Evolutionary conservation across 2,797 vertebrate species (phyloP).

Genomic region (Gouania willdenowi): DNA sequence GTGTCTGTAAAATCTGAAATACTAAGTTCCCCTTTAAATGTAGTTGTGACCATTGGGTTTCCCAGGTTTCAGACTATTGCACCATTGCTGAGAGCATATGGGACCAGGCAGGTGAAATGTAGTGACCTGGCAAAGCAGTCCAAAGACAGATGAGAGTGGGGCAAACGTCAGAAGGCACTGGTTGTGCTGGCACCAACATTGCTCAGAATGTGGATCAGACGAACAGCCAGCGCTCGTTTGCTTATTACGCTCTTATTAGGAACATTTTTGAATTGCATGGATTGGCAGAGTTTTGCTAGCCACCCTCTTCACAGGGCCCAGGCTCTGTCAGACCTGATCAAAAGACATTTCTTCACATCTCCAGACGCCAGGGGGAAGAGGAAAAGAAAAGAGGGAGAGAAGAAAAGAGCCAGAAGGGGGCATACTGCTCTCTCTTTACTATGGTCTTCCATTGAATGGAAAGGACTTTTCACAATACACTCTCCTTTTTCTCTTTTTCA

Average conservation of each 20-base stretch:
- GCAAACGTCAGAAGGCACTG: constrained; percentile 61
- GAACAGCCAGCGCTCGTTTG: constrained; percentile 66
- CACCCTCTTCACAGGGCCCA: constrained; percentile 72
- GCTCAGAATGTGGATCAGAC: constrained; percentile 66
- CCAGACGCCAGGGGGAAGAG: constrained; percentile 69
- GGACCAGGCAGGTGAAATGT: constrained; percentile 62
- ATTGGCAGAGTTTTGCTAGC: constrained; percentile 70
- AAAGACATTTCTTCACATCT: constrained; percentile 81
- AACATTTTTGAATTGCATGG: constrained; percentile 72
- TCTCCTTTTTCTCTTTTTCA: constrained; percentile 59
- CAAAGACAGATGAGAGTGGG: constrained; percentile 49
- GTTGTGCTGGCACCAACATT: constrained; percentile 65
- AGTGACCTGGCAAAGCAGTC: constrained; percentile 61
- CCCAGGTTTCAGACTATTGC: constrained; percentile 44
- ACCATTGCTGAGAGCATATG: constrained; percentile 59
- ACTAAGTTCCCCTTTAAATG: constrained; percentile 29
- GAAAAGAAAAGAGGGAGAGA: constrained; percentile 73
- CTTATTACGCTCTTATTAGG: constrained; percentile 79
- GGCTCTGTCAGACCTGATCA: constrained; percentile 78
- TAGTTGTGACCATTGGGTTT: constrained; percentile 19
- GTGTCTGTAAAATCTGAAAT: constrained; percentile 34
- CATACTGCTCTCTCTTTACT: constrained; percentile 84
- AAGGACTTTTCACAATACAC: constrained; percentile 75
- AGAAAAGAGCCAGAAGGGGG: constrained; percentile 94
- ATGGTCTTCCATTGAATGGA: constrained; percentile 72